phyloP scores from a whole-genome alignment of 2,797 vertebrate species.

The Tachyglossus aculeatus region DNA sequence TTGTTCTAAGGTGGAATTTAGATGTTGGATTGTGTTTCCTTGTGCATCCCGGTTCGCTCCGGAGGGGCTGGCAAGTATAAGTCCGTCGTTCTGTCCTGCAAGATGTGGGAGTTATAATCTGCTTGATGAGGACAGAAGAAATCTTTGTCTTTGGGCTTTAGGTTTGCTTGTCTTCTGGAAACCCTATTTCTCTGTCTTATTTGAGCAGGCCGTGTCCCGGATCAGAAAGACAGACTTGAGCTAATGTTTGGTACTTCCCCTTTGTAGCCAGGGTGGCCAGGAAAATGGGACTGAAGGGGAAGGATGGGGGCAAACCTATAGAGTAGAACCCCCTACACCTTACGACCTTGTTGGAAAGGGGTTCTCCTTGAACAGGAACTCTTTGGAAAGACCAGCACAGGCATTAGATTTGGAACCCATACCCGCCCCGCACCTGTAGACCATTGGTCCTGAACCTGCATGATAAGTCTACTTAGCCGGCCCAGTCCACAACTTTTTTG shows the following conservation, averaged over 20 bases:
- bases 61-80: background rate
- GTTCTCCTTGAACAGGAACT: background rate
- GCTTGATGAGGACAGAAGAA: constrained; percentile 18
- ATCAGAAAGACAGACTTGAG: constrained; percentile 20
- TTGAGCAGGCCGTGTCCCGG: constrained; percentile 21
- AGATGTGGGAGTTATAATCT: constrained; percentile 15
- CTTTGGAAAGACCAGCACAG: too few relatives aligned
- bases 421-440: too few relatives aligned
- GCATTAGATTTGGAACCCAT: too few relatives aligned
- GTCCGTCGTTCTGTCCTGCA: background rate
- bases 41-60: background rate
- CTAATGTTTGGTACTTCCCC: constrained; percentile 30
- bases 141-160: constrained; percentile 38
- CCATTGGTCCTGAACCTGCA: too few relatives aligned
- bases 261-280: constrained; percentile 20
- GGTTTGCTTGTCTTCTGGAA: constrained; percentile 30
- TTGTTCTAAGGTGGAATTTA: background rate
- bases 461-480: too few relatives aligned
- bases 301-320: constrained; percentile 30
- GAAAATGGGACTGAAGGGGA: constrained; percentile 26
- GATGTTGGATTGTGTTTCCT: background rate
- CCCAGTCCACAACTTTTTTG: too few relatives aligned
- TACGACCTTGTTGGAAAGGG: constrained; percentile 16
- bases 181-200: constrained; percentile 3
- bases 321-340: too few relatives aligned